Conservation (phyloP, 1,140 invertebrate genomes). For the Zaprionus ghesquierei region DNA sequence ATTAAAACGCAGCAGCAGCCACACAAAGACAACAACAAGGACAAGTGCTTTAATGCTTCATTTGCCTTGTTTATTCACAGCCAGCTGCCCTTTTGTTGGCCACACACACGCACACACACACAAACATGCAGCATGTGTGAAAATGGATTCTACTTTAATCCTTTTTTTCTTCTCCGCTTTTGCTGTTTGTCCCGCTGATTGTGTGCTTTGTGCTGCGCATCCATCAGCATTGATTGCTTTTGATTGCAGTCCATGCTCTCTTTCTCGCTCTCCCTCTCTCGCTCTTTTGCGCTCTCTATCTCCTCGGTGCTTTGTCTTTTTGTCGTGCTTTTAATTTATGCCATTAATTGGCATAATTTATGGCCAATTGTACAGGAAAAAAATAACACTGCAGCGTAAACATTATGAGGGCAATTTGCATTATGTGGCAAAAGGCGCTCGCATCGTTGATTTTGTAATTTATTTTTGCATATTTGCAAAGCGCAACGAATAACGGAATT, state of each 20-base stretch:
- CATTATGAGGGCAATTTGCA: conserved; percentile 63
- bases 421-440: conserved; percentile 36
- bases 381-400: conserved; percentile 9
- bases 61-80: conserved; percentile 76
- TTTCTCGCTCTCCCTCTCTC: not conserved
- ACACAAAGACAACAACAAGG: conserved; percentile 47
- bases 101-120: conserved; percentile 25
- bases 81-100: conserved; percentile 68
- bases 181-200: conserved; percentile 52
- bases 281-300: not conserved
- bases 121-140: conserved; percentile 10
- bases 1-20: conserved; percentile 32
- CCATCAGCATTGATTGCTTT: conserved; percentile 70
- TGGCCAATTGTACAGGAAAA: conserved; percentile 26
- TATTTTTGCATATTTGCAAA: conserved; percentile 17
- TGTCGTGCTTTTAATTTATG: conserved; percentile 64
- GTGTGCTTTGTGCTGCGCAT: conserved; percentile 58
- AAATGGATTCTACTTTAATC: conserved; percentile 70
- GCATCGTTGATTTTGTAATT: conserved; percentile 17
- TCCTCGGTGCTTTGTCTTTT: conserved; percentile 22
- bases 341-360: conserved; percentile 73
- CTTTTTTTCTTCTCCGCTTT: conserved; percentile 38
- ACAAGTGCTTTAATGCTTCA: conserved; percentile 78
- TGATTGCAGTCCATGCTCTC: conserved; percentile 30
- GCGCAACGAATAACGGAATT: conserved; percentile 1